A percentile compares a stretch with the other conserved stretches of the same genome.
These are phyloP conservation scores for Turnix velox DNA, from an alignment of 2,113 vertebrate species.

Conservation along the genomic window DNA sequence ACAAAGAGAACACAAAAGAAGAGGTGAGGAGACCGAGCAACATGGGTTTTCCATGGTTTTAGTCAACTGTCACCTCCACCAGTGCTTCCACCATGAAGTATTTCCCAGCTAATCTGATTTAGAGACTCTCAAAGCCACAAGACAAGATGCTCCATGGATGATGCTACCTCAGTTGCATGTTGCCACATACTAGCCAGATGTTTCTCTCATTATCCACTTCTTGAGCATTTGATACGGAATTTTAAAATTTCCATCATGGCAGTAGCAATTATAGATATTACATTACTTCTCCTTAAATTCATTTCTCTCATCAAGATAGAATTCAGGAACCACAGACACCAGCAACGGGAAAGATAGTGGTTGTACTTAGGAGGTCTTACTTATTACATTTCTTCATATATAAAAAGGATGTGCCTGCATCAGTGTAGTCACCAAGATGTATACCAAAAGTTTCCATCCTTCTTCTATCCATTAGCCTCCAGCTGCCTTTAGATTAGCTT, in stretches of 20 bases:
- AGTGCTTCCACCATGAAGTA: accelerated
- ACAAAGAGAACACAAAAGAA: background rate
- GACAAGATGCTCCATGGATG: background rate
- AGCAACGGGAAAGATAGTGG: background rate
- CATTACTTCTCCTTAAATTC: background rate
- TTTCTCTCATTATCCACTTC: background rate
- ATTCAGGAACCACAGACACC: background rate
- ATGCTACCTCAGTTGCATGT: accelerated
- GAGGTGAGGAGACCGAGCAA: background rate
- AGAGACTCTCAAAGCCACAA: background rate
- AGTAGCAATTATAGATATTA: background rate
- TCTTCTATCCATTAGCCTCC: background rate
- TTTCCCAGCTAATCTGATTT: background rate
- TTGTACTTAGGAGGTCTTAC: background rate
- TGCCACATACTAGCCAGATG: background rate
- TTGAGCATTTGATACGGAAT: background rate
- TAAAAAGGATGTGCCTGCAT: background rate
- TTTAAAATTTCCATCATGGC: background rate
- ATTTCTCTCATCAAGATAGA: background rate
- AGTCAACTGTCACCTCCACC: background rate
- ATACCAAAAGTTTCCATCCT: background rate
- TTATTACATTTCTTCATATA: background rate
- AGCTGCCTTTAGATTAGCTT: background rate
- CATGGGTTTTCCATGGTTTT: background rate
- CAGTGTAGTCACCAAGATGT: background rate